Evolutionary conservation across 2,888 invertebrate genomes (phyloP), one percentile per base, ranked within the genome.

Genomic region (Catocala fraxini): DNA sequence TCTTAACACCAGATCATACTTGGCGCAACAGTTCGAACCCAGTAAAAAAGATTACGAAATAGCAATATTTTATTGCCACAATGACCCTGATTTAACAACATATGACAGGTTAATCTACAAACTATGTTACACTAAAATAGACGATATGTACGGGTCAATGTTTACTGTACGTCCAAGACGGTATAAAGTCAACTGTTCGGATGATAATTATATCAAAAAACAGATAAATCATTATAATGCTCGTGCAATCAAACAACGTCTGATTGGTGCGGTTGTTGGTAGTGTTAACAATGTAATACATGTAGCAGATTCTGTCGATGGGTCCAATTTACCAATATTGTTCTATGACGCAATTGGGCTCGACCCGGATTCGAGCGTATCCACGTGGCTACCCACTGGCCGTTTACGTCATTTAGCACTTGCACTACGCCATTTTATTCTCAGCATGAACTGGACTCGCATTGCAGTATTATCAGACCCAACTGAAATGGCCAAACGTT

Each of bases 201-300:
- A 55, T 39, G 6, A 5, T 13, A 51, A 35, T 55, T 25, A 6
- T 51, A 13, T 63, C 1, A 55, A 52, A 13, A 9, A 2, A 9
- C 13, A 10, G 10, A 25, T 63, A 51, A 3, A 35, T 0, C 1
- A 35, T 34, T 59, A 42, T 25, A 15, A 51, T 49, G 1, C 5
- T 9, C 4, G n/a, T 51, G 35, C 13, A 7, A 5, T 42, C 4
- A 54, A 35, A 54, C 45, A 63, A 54, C 13, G 12, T 15, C n/a
- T 63, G 1, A 55, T 63, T n/a, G 63, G 63, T 10, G 58, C 51
- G 10, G 35, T 63, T 7, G 63, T 63, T 10, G 58, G 58, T 47
- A 25, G 51, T 15, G 41, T 51, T 9, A 11, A 51, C 12, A 47
- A 59, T 33, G 34, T 35, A 10, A 51, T 49, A 11, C 51, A 47